These are phyloP conservation scores for Ectropis grisescens DNA, from an alignment of 1,140 invertebrate species.

Conservation along the genomic window DNA sequence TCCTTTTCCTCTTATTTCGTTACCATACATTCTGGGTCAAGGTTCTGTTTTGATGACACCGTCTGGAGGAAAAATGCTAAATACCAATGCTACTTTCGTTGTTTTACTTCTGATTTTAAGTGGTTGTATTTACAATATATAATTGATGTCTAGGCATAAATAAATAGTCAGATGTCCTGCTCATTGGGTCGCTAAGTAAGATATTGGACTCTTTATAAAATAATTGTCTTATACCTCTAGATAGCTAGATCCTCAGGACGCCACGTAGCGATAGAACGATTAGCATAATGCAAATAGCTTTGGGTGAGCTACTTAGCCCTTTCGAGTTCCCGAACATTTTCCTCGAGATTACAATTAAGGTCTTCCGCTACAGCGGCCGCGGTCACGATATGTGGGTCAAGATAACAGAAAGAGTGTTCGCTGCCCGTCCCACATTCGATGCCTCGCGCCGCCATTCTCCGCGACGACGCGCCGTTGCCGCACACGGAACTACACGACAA, in stretches of 20 bases:
- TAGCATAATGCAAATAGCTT: no score
- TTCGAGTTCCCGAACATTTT: no score
- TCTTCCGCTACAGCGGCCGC: constrained; percentile 32
- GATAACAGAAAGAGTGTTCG: constrained; percentile 40
- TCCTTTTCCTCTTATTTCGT: constrained; percentile 35
- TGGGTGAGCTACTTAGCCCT: no score
- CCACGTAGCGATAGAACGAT: no score
- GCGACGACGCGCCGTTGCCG: constrained; percentile 1
- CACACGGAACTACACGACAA: no score
- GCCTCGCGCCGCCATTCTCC: constrained; percentile 4
- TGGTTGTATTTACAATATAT: not conserved
- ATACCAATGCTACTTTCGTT: not conserved
- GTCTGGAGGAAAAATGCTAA: constrained; percentile 24
- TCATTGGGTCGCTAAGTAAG: no score
- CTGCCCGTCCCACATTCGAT: constrained; percentile 20
- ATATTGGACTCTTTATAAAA: no score
- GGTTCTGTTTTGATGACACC: constrained; percentile 35
- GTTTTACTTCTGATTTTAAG: not conserved
- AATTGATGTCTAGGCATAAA: not conserved
- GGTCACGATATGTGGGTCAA: constrained; percentile 48
- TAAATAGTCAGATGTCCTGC: no score
- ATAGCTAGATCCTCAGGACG: no score
- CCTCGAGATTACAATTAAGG: constrained; percentile 19
- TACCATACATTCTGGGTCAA: constrained; percentile 35
- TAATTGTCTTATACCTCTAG: no score